These are phyloP conservation scores for Thereva nobilitata DNA, from an alignment of 2,888 invertebrate genomes.

Conservation along the genomic window DNA sequence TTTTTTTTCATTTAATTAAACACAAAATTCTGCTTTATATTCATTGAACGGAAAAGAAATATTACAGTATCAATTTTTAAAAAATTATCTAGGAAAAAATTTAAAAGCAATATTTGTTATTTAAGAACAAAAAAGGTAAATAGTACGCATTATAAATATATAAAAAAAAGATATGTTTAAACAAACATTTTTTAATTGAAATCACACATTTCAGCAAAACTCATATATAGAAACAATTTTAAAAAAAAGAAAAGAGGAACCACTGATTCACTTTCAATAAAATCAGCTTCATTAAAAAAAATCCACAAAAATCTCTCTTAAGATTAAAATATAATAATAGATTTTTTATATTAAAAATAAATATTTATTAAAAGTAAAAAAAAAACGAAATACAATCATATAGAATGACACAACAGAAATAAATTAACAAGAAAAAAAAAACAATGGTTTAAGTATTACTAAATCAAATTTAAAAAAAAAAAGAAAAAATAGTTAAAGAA, in stretches of 20 bases:
- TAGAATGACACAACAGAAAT: background rate
- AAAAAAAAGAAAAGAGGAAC: constrained; percentile 9
- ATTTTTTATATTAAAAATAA: constrained; percentile 25
- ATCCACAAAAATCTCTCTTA: constrained; percentile 11
- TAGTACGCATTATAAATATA: constrained; percentile 22
- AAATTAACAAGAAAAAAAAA: too few species aligned
- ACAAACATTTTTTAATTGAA: constrained; percentile 26
- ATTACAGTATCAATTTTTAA: constrained; percentile 44
- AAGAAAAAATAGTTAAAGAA: constrained; percentile 18
- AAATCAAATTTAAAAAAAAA: background rate
- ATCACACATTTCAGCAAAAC: constrained; percentile 13
- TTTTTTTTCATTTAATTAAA: constrained; percentile 16
- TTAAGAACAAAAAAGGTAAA: constrained; percentile 36
- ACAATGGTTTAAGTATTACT: too few species aligned
- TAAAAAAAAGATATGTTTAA: constrained; percentile 30
- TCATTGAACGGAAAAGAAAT: constrained; percentile 38
- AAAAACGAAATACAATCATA: constrained; percentile 32
- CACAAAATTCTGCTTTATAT: constrained; percentile 35
- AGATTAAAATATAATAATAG: constrained; percentile 13
- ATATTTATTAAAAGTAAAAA: constrained; percentile 13
- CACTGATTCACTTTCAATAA: constrained; percentile 15
- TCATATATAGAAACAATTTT: constrained; percentile 9
- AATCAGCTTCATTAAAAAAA: constrained; percentile 6
- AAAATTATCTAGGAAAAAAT: constrained; percentile 47
- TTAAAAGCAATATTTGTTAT: constrained; percentile 42